Base-by-base conservation (phyloP, 2,113 vertebrate genomes). In the Eidolon helvum region DNA sequence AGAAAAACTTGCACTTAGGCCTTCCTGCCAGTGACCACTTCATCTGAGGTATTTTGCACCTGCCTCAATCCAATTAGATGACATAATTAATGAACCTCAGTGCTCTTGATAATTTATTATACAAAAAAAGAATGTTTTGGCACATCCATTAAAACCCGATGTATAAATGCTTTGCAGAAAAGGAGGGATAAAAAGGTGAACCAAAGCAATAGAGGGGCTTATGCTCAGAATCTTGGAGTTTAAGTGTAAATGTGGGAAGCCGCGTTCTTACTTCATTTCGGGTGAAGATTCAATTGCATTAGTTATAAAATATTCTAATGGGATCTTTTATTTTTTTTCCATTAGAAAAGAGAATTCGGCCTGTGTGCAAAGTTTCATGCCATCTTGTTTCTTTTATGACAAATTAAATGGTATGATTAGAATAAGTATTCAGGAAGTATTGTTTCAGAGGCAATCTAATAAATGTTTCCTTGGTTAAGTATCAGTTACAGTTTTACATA, bases 71-170 rank as follows among this genome's bases (percentile, higher is more conserved):
- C 99, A 99, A 99, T 99, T 99, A 99, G 99, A 99, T 98, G 98
- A 99, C 99, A 99, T 99, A 99, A 99, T 99, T 99, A 99, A 99
- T 99, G 99, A 99, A 99, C 98, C 98, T 99, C 98, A 93, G 98
- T 98, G 98, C 97, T 98, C 98, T 97, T 98, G 98, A 99, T 99
- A 99, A 99, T 99, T 99, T 99, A 98, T 99, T 99, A 99, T 98
- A 99, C 97, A 98, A 98, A 98, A 98, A 98, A 99, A 98, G 98
- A 98, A 98, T 98, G 98, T 98, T 99, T 99, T 98, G 97, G 97
- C 98, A 99, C 97, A 98, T 98, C 98, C 98, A 99, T 99, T 99
- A 99, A 99, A 99, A 98, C 98, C 98, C 98, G 98, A 98, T 99
- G 98, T 97, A 98, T 95, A 98, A 98, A 98, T 98, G 98, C 97